Evolutionary conservation across 2,113 vertebrate genomes (phyloP), one percentile per base, ranked within the genome.

Genomic region (Cyrtonyx montezumae): DNA sequence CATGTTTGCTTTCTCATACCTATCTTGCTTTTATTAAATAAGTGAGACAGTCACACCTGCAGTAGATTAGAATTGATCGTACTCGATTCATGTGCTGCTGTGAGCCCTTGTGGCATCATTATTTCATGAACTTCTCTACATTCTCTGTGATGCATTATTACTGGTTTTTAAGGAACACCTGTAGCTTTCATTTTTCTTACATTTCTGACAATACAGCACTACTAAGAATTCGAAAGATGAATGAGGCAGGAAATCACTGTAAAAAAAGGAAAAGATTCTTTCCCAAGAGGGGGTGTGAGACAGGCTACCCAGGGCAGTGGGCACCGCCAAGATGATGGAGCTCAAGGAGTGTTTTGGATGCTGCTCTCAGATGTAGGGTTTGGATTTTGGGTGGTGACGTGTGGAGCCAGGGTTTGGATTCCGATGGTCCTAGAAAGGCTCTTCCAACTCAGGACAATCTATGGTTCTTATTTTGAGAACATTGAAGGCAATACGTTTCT

Each of bases 61-160:
- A 88, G 88, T n/a, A 76, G 91, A 79, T 96, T 79, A 88, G 86
- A 79, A 93, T 87, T 83, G 93, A 95, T 96, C 82, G 76, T 16
- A 58, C 0, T 2, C 1, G 1, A 67, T 89, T 89, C 34, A 8
- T 70, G 37, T 76, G 92, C 76, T 6, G 1, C 89, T 51, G 20
- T 59, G 63, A 93, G 30, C 95, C 84, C 84, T 74, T 8, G 84
- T 91, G 93, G 89, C 87, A 90, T 91, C 84, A 34, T 94, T 94
- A 92, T 91, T 94, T 93, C 84, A 80, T 83, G 68, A 79, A 56
- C 61, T 85, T 68, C 65, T 55, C 61, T 55, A 6, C 71, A 2
- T 67, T 81, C 85, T 13, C 25, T 62, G 67, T 71, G 89, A 75
- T 87, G 68, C 91, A 68, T 94, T 90, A 61, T 90, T 89, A 13